phyloP scores from a whole-genome alignment of 2,888 invertebrate species.

The Lasioglossum oenotherae region DNA sequence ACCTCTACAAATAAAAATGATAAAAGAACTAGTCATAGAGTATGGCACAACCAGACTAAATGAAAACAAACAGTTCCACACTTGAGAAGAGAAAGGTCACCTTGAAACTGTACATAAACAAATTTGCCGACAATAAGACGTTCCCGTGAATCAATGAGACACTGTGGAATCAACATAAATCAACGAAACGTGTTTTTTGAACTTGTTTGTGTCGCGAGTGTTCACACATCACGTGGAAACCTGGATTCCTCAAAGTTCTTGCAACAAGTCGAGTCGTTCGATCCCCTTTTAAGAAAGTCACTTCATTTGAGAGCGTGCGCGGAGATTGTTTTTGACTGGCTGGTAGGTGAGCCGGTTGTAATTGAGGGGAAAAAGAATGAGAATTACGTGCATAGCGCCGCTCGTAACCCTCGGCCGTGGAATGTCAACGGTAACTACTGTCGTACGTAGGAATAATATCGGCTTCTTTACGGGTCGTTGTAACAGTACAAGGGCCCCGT shows the following conservation, averaged over 20 bases:
- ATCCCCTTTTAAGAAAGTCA: too few species aligned
- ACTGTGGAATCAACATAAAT: too few species aligned
- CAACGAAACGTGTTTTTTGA: too few species aligned
- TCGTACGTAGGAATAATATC: constrained; percentile 70
- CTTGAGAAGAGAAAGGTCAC: too few species aligned
- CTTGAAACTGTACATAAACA: too few species aligned
- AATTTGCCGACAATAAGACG: too few species aligned
- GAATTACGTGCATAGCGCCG: constrained; percentile 56
- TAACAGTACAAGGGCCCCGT: constrained; percentile 62
- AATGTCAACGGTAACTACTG: constrained; percentile 70
- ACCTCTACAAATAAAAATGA: neutral
- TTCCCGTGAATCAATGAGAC: too few species aligned
- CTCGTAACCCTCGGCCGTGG: constrained; percentile 54
- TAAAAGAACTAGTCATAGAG: neutral
- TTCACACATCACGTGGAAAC: neutral
- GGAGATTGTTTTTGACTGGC: neutral
- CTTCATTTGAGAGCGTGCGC: neutral
- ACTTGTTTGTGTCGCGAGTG: too few species aligned
- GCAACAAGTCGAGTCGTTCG: neutral
- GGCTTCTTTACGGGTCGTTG: constrained; percentile 65
- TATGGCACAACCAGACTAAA: neutral
- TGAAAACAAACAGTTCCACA: neutral
- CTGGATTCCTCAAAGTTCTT: neutral
- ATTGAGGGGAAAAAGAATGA: constrained; percentile 40
- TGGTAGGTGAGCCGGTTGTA: constrained; percentile 15